A percentile compares a stretch with the other conserved stretches of the same genome.
Evolutionary conservation across 2,797 vertebrate species (phyloP).

Genomic region (Phaenicophaeus curvirostris): DNA sequence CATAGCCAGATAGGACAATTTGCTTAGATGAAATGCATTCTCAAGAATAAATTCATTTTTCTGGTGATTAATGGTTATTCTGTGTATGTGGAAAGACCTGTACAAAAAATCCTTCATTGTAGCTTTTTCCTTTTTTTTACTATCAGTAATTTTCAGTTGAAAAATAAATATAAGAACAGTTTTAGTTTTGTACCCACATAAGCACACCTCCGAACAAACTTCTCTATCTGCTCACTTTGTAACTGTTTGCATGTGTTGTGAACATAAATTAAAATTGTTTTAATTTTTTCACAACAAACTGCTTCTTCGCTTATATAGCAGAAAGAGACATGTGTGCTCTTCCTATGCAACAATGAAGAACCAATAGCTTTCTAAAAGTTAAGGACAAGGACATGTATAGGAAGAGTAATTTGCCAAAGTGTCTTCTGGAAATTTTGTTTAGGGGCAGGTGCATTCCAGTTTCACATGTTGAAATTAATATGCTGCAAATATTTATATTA

Average conservation of each 20-base stretch:
- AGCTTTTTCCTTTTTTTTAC: neutral
- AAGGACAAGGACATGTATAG: neutral
- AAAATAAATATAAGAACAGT: neutral
- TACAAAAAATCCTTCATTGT: neutral
- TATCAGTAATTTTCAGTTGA: neutral
- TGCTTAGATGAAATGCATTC: neutral
- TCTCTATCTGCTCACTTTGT: neutral
- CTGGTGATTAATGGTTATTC: neutral
- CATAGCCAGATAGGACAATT: neutral
- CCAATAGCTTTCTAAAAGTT: neutral
- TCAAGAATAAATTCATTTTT: neutral
- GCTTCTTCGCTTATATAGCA: neutral
- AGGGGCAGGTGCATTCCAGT: neutral
- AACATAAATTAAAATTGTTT: neutral
- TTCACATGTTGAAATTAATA: neutral
- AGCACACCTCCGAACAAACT: neutral
- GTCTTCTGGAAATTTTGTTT: neutral
- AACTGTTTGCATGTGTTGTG: neutral
- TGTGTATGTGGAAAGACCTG: neutral
- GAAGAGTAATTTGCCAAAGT: neutral
- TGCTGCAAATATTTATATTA: neutral
- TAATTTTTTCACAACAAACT: neutral
- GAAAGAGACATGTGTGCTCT: neutral
- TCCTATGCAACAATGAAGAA: neutral
- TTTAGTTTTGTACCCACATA: neutral